phyloP scores from a whole-genome alignment of 2,888 invertebrate genomes.

The Polyploca ridens region DNA sequence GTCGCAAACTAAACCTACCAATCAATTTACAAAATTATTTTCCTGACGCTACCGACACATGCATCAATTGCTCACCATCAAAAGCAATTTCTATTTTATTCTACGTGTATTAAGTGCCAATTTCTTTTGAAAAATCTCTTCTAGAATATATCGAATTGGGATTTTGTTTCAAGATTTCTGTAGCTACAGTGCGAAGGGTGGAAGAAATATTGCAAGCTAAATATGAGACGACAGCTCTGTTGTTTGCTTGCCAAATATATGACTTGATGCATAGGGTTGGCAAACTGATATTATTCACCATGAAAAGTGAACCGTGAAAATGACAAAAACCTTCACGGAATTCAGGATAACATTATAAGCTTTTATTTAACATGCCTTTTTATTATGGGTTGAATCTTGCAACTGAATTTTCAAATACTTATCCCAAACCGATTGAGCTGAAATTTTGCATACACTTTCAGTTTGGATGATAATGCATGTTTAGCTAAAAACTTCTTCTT shows the following conservation, averaged over 20 bases:
- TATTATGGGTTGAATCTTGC: too few relatives aligned
- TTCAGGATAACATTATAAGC: too few relatives aligned
- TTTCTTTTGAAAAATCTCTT: conserved; percentile 25
- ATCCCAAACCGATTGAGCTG: too few relatives aligned
- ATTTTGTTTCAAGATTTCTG: conserved; percentile 55
- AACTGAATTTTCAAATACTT: too few relatives aligned
- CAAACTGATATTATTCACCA: conserved; percentile 12
- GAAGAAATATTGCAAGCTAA: conserved; percentile 60
- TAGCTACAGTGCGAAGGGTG: conserved; percentile 48
- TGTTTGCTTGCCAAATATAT: conserved; percentile 54
- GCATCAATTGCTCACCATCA: background rate
- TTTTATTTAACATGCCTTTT: too few relatives aligned
- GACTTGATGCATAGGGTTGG: conserved; percentile 37
- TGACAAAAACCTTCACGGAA: too few relatives aligned
- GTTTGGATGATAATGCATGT: too few relatives aligned
- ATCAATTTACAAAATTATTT: background rate
- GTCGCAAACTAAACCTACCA: background rate
- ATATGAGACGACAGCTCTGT: conserved; percentile 55
- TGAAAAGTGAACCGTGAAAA: background rate
- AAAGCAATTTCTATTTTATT: conserved; percentile 22
- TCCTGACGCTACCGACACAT: background rate
- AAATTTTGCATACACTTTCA: too few relatives aligned
- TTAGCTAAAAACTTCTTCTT: too few relatives aligned
- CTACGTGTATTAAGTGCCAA: conserved; percentile 20
- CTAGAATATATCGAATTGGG: conserved; percentile 38